Percentiles rank a stretch among this genome's conserved stretches.
Conservation (phyloP, 1,140 invertebrate species). For the Asobara japonica region DNA sequence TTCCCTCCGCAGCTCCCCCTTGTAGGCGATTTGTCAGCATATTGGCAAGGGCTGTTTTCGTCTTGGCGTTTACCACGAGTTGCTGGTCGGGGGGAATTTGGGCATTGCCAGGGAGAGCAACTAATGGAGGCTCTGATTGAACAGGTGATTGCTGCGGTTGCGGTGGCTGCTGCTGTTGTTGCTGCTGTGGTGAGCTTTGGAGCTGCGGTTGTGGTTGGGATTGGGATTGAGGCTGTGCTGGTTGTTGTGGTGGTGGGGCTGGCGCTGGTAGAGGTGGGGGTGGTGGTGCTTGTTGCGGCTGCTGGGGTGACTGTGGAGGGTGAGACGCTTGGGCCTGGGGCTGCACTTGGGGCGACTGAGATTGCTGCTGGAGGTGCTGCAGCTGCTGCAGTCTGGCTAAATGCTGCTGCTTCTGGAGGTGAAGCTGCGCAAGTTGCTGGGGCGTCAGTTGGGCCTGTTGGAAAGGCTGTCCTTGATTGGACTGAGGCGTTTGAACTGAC, state of each 20-base stretch:
- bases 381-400: slow-evolving; percentile 59
- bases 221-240: slow-evolving; percentile 43
- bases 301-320: slow-evolving; percentile 45
- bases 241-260: slow-evolving; percentile 62
- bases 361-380: slow-evolving; percentile 55
- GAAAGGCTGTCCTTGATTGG: slow-evolving; percentile 51
- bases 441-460: slow-evolving; percentile 58
- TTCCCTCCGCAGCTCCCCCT: slow-evolving; percentile 68
- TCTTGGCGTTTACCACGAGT: slow-evolving; percentile 86
- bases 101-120: slow-evolving; percentile 54
- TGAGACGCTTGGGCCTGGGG: slow-evolving; percentile 46
- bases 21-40: slow-evolving; percentile 91
- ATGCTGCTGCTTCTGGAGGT: slow-evolving; percentile 68
- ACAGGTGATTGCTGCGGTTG: slow-evolving; percentile 48
- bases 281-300: slow-evolving; percentile 29
- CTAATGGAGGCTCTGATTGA: slow-evolving; percentile 54
- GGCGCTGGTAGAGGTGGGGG: slow-evolving; percentile 57
- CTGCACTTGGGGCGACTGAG: slow-evolving; percentile 49
- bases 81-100: slow-evolving; percentile 65
- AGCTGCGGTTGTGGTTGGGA: slow-evolving; percentile 41
- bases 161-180: slow-evolving; percentile 39
- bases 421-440: slow-evolving; percentile 58
- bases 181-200: slow-evolving; percentile 38
- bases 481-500: slow-evolving; percentile 49
- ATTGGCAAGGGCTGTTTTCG: slow-evolving; percentile 94